Percentiles rank a stretch among this genome's conserved stretches.
Evolutionary conservation across 2,888 invertebrate species (phyloP).

Genomic region (Synergus umbraculus): DNA sequence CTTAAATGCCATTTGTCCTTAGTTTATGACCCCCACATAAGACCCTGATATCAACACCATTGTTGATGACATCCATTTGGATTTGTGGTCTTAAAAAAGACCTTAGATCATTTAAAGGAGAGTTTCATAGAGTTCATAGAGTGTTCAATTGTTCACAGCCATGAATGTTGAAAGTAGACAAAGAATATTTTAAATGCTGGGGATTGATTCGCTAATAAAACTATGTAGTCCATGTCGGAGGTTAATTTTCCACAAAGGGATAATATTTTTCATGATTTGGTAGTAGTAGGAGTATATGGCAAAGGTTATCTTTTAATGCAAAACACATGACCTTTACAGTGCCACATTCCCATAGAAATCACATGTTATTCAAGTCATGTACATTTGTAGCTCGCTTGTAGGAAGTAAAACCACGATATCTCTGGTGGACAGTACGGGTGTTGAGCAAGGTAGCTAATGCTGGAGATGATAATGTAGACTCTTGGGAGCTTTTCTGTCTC

Average conservation of each 20-base stretch:
- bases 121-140: not conserved
- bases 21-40: conserved; percentile 62
- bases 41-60: conserved; percentile 63
- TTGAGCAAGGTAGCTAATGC: conserved; percentile 56
- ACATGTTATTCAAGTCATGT: conserved; percentile 61
- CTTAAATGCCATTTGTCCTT: conserved; percentile 65
- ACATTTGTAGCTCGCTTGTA: conserved; percentile 61
- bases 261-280: conserved; percentile 44
- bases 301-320: conserved; percentile 64
- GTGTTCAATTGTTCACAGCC: too few species aligned
- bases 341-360: conserved; percentile 67
- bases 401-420: conserved; percentile 44
- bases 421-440: conserved; percentile 29
- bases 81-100: not conserved
- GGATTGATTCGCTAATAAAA: not conserved
- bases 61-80: conserved; percentile 62
- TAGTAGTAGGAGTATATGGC: conserved; percentile 40
- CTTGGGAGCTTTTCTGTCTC: conserved; percentile 66
- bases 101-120: not conserved
- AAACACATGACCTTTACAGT: conserved; percentile 38
- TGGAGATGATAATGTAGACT: conserved; percentile 67
- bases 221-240: not conserved
- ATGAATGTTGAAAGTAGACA: too few species aligned
- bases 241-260: conserved; percentile 14
- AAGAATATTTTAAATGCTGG: too few species aligned